Conservation (phyloP, 2,888 invertebrate genomes). For the Phorcus lineatus region DNA sequence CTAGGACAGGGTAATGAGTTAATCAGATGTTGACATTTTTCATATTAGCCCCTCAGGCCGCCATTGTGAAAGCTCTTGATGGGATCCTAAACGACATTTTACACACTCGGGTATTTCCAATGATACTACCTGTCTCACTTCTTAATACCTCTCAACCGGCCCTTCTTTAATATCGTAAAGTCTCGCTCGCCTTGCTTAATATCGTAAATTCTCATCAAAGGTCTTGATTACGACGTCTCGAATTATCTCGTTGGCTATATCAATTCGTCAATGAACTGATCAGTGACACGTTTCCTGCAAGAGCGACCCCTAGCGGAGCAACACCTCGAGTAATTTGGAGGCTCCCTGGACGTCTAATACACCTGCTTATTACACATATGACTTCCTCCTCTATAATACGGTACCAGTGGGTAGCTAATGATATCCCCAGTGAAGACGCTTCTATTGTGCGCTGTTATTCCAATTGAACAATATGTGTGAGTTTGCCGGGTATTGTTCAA, state of each 20-base stretch:
- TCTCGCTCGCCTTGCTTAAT: background rate
- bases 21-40: constrained; percentile 21
- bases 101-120: background rate
- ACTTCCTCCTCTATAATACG: too few species aligned
- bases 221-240: constrained; percentile 7
- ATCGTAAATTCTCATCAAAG: constrained; percentile 20
- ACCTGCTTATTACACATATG: background rate
- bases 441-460: too few species aligned
- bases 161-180: too few species aligned
- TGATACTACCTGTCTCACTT: background rate
- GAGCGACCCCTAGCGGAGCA: constrained; percentile 8
- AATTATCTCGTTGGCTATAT: background rate
- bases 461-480: too few species aligned
- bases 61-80: background rate
- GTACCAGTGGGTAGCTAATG: too few species aligned
- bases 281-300: constrained; percentile 1
- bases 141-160: background rate
- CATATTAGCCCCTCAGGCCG: constrained; percentile 16
- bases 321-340: background rate
- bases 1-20: background rate
- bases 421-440: too few species aligned
- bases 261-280: background rate
- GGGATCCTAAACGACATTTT: constrained; percentile 6
- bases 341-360: background rate
- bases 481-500: too few species aligned